phyloP scores from a whole-genome alignment of 2,797 vertebrate species.

The Threskiornis aethiopicus region DNA sequence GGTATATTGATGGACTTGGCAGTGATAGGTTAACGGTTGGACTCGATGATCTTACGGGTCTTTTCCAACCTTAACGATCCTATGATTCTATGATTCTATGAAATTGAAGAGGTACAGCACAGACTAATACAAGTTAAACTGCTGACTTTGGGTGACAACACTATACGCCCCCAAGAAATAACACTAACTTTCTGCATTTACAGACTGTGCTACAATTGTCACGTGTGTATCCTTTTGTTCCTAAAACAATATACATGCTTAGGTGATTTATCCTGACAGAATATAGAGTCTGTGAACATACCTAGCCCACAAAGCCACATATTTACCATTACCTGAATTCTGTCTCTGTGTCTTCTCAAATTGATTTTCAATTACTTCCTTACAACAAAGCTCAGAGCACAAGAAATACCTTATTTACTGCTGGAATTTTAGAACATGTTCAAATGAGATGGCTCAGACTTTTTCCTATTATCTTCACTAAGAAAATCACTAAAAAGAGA shows the following conservation, averaged over 20 bases:
- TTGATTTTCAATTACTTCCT: neutral
- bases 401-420: neutral
- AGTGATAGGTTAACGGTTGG: too few relatives aligned
- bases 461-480: neutral
- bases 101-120: neutral
- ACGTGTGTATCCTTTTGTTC: fast-evolving
- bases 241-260: fast-evolving
- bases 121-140: neutral
- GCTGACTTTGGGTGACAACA: neutral
- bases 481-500: neutral
- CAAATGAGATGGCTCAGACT: neutral
- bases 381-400: neutral
- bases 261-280: neutral
- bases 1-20: too few relatives aligned
- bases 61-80: too few relatives aligned
- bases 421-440: neutral
- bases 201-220: neutral
- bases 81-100: too few relatives aligned
- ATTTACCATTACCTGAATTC: neutral
- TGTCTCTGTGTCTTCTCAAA: neutral
- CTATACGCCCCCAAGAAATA: neutral
- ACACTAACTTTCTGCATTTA: neutral
- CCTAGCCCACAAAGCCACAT: neutral
- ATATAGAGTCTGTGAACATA: neutral
- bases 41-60: too few relatives aligned